A percentile compares a stretch with the other conserved stretches of the same genome.
Conservation (phyloP, 2,888 invertebrate genomes). For the Cactoblastis cactorum region DNA sequence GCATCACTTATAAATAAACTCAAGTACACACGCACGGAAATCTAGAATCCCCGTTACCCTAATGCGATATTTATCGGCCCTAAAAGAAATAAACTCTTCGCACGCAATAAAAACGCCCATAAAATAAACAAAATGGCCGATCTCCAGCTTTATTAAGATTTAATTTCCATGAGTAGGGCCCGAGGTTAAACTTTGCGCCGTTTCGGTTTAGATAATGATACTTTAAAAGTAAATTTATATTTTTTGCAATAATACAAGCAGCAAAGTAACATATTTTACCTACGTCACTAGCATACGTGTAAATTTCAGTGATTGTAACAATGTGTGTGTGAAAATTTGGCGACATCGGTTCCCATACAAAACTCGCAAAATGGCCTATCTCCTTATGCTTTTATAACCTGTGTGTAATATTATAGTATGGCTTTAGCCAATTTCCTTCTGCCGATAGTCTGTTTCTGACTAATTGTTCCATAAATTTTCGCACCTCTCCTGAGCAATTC, state of each 20-base stretch:
- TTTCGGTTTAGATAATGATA: constrained; percentile 9
- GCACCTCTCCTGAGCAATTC: not conserved
- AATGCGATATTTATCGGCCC: constrained; percentile 70
- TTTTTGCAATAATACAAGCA: too few relatives aligned
- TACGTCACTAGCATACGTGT: too few relatives aligned
- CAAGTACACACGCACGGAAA: not conserved
- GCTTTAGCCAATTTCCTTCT: too few relatives aligned
- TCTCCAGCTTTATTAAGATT: constrained; percentile 26
- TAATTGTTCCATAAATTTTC: not conserved
- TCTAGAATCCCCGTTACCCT: constrained; percentile 33
- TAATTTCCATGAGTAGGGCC: constrained; percentile 26
- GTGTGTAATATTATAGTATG: too few relatives aligned
- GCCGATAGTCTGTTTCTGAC: not conserved
- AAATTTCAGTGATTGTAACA: too few relatives aligned
- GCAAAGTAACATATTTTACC: too few relatives aligned
- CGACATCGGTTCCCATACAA: too few relatives aligned
- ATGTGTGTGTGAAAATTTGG: too few relatives aligned
- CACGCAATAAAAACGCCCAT: constrained; percentile 52
- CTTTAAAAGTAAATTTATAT: constrained; percentile 8
- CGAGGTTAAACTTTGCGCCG: constrained; percentile 12
- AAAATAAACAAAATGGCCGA: constrained; percentile 47
- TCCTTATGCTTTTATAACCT: too few relatives aligned
- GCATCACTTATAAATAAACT: not conserved
- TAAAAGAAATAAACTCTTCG: constrained; percentile 57
- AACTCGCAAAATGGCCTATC: too few relatives aligned